phyloP scores from a whole-genome alignment of 2,113 vertebrate genomes.

The Ictalurus furcatus region DNA sequence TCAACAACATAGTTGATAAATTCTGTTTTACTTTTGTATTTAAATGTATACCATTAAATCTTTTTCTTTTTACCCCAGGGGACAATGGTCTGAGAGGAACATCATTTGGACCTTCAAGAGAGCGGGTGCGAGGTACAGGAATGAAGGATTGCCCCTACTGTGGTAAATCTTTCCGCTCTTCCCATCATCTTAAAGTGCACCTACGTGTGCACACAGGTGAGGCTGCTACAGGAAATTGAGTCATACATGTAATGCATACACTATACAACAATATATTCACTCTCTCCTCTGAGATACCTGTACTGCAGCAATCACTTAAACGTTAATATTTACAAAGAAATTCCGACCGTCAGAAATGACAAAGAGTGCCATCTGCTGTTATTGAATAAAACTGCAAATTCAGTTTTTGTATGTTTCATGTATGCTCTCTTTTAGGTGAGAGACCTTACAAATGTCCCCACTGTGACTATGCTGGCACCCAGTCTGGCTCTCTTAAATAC shows the following conservation, averaged over 20 bases:
- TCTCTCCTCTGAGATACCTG: neutral
- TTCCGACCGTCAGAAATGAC: constrained; percentile 37
- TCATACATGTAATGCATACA: neutral
- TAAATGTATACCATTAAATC: neutral
- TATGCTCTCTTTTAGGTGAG: constrained; percentile 74
- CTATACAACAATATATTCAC: neutral
- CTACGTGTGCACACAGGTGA: constrained; percentile 92
- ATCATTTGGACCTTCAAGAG: constrained; percentile 71
- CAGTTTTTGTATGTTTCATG: neutral
- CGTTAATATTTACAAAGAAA: neutral
- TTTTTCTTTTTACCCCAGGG: constrained; percentile 66
- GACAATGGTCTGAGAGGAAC: constrained; percentile 76
- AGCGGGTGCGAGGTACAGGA: constrained; percentile 80
- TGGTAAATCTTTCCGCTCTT: constrained; percentile 90
- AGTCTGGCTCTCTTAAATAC: constrained; percentile 90
- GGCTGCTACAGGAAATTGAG: neutral
- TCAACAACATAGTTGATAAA: neutral
- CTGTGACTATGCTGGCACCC: constrained; percentile 91
- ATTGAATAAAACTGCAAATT: neutral
- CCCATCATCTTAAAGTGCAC: constrained; percentile 93
- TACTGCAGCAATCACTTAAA: neutral
- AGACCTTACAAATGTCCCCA: constrained; percentile 93
- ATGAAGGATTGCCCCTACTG: constrained; percentile 93
- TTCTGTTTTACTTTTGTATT: neutral
- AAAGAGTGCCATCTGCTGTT: constrained; percentile 68